Conservation (phyloP, 2,888 invertebrate species). For the Omphaloscelis lunosa region DNA sequence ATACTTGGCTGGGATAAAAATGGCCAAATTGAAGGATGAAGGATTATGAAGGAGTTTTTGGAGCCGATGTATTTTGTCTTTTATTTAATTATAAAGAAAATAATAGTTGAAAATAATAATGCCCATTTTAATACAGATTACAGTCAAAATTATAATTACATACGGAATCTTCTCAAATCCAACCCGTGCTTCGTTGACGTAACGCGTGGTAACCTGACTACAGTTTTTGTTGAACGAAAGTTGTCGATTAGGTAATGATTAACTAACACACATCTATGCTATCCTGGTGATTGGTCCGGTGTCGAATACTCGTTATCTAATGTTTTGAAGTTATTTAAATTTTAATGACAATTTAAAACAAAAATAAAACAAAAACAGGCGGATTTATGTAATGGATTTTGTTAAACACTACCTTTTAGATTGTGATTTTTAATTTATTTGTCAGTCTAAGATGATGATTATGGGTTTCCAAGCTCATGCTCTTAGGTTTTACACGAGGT, state of each 20-base stretch:
- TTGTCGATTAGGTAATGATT: conserved; percentile 57
- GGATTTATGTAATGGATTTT: conserved; percentile 20
- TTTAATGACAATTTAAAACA: not conserved
- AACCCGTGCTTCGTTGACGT: conserved; percentile 33
- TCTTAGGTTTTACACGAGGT: not conserved
- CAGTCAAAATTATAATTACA: not conserved
- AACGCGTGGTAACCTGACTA: conserved; percentile 40
- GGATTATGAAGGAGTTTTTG: no score
- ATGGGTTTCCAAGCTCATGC: not conserved
- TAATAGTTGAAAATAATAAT: not conserved
- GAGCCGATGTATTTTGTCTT: no score
- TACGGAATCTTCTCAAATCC: conserved; percentile 37
- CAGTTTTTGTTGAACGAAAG: conserved; percentile 56
- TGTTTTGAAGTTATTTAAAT: conserved; percentile 16
- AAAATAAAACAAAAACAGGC: not conserved
- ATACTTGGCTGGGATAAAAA: no score
- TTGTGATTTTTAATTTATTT: not conserved
- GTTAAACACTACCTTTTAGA: not conserved
- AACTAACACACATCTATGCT: conserved; percentile 39
- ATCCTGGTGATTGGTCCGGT: conserved; percentile 43
- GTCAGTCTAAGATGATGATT: not conserved
- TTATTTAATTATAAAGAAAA: no score
- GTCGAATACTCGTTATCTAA: conserved; percentile 52
- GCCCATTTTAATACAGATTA: not conserved
- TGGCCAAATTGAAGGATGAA: no score